Percentiles rank a stretch among this genome's conserved stretches.
phyloP scores from a whole-genome alignment of 2,113 vertebrate species.

The Vombatus ursinus region DNA sequence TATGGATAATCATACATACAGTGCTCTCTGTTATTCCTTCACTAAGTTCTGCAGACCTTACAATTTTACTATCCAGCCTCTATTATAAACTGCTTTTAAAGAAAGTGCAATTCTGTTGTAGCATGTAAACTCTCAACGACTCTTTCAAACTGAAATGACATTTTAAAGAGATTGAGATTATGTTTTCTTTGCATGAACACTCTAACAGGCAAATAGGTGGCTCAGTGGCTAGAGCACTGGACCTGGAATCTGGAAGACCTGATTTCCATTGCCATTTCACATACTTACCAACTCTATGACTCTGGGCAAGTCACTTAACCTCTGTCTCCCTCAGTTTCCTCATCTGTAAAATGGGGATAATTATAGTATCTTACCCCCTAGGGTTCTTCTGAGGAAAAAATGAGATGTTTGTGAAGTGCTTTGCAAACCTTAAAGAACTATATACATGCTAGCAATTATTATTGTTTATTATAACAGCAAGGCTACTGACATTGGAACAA shows the following conservation, averaged over 20 bases:
- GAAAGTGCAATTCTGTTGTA: background rate
- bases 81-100: background rate
- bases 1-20: background rate
- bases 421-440: background rate
- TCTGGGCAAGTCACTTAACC: background rate
- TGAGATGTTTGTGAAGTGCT: background rate
- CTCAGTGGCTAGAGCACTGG: background rate
- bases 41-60: background rate
- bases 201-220: background rate
- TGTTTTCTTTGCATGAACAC: background rate
- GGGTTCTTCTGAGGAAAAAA: background rate
- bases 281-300: background rate
- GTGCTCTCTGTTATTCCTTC: background rate
- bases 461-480: background rate
- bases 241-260: background rate
- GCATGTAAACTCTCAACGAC: background rate
- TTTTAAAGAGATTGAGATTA: background rate
- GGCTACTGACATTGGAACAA: background rate
- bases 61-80: background rate
- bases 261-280: background rate
- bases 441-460: background rate
- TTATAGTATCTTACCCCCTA: background rate
- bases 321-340: background rate
- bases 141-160: background rate
- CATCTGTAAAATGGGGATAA: background rate